Conservation (phyloP, 1,140 invertebrate genomes). For the Pogonomyrmex californicus region DNA sequence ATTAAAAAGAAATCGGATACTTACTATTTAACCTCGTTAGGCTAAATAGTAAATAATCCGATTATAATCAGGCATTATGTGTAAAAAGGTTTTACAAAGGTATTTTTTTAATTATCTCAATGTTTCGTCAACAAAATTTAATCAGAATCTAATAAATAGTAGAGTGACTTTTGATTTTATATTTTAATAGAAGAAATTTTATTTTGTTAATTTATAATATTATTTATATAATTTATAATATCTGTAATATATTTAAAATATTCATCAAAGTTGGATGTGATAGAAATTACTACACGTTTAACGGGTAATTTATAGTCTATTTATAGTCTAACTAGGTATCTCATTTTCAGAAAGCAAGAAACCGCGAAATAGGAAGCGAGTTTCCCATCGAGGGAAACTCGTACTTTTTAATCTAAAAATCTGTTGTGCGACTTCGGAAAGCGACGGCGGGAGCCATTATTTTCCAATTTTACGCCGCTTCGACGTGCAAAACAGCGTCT, state of each 20-base stretch:
- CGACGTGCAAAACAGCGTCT: constrained; percentile 60
- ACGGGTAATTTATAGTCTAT: background rate
- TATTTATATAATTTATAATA: background rate
- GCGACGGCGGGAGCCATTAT: constrained; percentile 34
- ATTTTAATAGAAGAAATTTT: background rate
- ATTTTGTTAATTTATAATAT: background rate
- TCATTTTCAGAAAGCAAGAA: background rate
- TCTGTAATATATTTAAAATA: background rate
- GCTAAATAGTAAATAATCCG: background rate
- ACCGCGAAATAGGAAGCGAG: background rate
- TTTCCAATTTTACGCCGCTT: constrained; percentile 56
- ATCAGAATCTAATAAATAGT: background rate
- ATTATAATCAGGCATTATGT: background rate
- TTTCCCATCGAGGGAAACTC: background rate
- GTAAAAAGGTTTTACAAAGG: background rate
- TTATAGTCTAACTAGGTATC: background rate
- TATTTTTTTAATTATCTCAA: background rate
- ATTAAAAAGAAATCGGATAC: background rate
- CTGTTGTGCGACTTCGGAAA: background rate
- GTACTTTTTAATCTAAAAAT: constrained; percentile 9
- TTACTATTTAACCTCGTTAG: background rate
- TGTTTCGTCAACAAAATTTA: background rate
- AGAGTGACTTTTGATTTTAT: background rate
- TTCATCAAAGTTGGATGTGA: background rate
- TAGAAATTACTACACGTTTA: background rate